Evolutionary conservation across 2,888 invertebrate genomes (phyloP).

Genomic region (Acleris sparsana): DNA sequence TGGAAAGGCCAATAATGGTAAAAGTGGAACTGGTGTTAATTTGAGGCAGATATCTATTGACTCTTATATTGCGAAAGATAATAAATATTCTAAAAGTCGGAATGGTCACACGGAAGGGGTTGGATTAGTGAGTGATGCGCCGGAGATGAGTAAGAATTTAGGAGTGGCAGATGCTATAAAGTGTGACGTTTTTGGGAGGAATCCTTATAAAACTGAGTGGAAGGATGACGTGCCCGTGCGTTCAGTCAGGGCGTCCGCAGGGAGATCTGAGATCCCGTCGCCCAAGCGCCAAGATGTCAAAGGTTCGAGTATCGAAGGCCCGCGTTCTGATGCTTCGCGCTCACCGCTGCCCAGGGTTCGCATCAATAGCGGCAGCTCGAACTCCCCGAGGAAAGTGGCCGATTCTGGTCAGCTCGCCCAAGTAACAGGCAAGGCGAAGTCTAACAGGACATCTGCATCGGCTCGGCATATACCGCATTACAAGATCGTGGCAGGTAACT

Average conservation of each 20-base stretch:
- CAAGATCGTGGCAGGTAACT: conserved; percentile 73
- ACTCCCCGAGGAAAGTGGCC: conserved; percentile 57
- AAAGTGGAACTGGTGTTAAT: conserved; percentile 44
- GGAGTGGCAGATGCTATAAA: conserved; percentile 59
- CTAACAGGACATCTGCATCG: conserved; percentile 51
- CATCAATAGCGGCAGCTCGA: conserved; percentile 49
- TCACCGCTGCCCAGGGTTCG: conserved; percentile 48
- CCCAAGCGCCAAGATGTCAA: conserved; percentile 51
- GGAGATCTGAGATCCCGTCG: conserved; percentile 47
- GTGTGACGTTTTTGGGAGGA: conserved; percentile 53
- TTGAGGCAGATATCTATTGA: conserved; percentile 66
- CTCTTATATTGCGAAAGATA: conserved; percentile 54
- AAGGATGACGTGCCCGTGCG: conserved; percentile 51
- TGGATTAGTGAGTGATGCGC: conserved; percentile 49
- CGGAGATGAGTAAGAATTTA: conserved; percentile 70
- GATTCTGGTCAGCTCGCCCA: conserved; percentile 62
- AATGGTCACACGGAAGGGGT: conserved; percentile 38
- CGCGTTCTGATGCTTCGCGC: conserved; percentile 50
- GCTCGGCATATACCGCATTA: conserved; percentile 62
- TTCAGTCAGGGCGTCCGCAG: conserved; percentile 45
- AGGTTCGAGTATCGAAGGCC: conserved; percentile 52
- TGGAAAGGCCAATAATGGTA: conserved; percentile 40
- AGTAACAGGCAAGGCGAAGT: conserved; percentile 54
- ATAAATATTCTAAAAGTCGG: conserved; percentile 46
- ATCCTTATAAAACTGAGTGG: conserved; percentile 45